These are phyloP conservation scores for Threskiornis aethiopicus DNA, from an alignment of 2,797 vertebrate genomes.

Conservation along the genomic window DNA sequence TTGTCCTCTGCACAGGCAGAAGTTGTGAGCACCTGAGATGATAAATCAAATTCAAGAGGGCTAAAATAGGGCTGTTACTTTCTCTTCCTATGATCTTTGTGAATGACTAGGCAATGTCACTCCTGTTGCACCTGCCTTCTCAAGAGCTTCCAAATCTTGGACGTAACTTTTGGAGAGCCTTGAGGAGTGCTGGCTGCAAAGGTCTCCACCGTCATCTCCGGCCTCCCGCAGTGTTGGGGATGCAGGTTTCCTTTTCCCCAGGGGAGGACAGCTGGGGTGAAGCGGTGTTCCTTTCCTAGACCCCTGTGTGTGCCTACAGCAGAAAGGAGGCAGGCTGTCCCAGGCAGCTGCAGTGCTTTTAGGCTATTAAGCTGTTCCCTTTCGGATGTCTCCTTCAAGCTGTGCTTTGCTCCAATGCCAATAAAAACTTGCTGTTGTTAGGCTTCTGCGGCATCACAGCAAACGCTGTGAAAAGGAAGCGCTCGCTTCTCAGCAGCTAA, in stretches of 20 bases:
- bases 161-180: not conserved
- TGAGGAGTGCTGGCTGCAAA: not conserved
- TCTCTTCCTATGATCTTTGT: not conserved
- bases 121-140: not conserved
- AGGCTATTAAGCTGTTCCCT: not conserved
- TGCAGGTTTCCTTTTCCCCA: not conserved
- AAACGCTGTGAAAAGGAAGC: not conserved
- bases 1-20: not conserved
- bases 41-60: not conserved
- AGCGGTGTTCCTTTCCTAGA: not conserved
- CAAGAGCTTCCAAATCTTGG: not conserved
- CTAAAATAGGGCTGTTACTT: not conserved
- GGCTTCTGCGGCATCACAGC: not conserved
- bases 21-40: not conserved
- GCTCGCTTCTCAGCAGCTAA: not conserved
- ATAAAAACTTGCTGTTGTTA: not conserved
- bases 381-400: not conserved
- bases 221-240: not conserved
- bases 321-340: not conserved
- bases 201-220: not conserved
- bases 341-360: not conserved
- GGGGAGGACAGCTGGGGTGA: fast-evolving
- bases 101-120: not conserved
- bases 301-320: not conserved
- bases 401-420: constrained; percentile 22